Evolutionary conservation across 2,888 invertebrate genomes (phyloP).

Genomic region (Drosophila siamana): DNA sequence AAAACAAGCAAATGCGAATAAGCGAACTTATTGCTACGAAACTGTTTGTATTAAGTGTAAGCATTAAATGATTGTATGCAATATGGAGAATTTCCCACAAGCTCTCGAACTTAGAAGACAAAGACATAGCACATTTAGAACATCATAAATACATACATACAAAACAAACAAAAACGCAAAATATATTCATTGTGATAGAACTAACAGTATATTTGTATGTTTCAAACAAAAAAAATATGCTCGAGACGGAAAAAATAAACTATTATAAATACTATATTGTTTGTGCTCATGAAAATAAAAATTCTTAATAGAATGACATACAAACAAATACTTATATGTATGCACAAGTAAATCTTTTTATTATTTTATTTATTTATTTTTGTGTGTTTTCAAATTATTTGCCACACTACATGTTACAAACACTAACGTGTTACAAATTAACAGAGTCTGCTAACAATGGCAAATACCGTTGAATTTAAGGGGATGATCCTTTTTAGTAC

Average conservation of each 20-base stretch:
- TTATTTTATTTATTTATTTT: not conserved
- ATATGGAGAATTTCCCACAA: slow-evolving; percentile 18
- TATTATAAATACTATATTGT: slow-evolving; percentile 31
- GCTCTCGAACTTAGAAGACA: slow-evolving; percentile 38
- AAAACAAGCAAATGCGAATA: slow-evolving; percentile 25
- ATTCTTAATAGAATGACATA: slow-evolving; percentile 41
- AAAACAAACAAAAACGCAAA: slow-evolving; percentile 34
- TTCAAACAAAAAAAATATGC: slow-evolving; percentile 33
- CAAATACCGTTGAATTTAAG: no score
- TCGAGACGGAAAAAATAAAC: slow-evolving; percentile 16
- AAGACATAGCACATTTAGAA: slow-evolving; percentile 46
- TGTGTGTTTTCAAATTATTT: not conserved
- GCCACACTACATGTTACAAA: no score
- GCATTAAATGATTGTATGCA: slow-evolving; percentile 32
- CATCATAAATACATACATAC: slow-evolving; percentile 7
- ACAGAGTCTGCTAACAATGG: not conserved
- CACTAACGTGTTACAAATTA: not conserved
- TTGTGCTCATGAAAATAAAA: slow-evolving; percentile 35
- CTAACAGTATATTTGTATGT: slow-evolving; percentile 73
- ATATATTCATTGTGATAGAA: slow-evolving; percentile 75
- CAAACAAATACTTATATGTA: slow-evolving; percentile 39
- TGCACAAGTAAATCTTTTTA: not conserved
- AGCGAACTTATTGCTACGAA: slow-evolving; percentile 38
- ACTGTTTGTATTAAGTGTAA: slow-evolving; percentile 49
- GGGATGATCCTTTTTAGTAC: not conserved